Conservation (phyloP, 2,113 vertebrate species). For the Callocephalon fimbriatum region DNA sequence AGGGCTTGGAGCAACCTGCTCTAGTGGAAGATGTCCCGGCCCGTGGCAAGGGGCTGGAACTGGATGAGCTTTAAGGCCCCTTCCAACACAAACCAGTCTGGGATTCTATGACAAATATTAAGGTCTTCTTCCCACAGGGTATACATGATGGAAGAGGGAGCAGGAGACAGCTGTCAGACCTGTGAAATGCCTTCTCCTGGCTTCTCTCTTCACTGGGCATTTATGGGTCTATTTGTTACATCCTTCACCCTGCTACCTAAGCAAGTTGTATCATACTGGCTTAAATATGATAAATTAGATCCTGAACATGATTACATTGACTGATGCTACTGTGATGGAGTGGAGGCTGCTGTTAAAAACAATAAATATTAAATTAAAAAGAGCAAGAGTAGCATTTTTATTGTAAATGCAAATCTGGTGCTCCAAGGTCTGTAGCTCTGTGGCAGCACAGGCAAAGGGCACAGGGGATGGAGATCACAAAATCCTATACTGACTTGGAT, state of each 20-base stretch:
- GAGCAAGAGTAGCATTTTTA: not conserved
- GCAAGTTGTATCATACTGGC: too few species aligned
- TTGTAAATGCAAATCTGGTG: not conserved
- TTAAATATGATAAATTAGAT: not conserved
- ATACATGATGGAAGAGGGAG: too few species aligned
- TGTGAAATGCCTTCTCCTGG: not conserved
- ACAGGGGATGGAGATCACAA: not conserved
- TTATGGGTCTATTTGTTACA: not conserved
- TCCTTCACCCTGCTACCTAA: not conserved
- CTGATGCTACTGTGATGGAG: not conserved
- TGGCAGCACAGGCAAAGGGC: not conserved
- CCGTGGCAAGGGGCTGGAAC: not conserved
- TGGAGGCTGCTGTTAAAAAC: not conserved
- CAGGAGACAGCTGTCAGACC: not conserved
- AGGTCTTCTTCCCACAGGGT: not conserved
- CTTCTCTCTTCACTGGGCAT: not conserved
- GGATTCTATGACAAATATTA: not conserved
- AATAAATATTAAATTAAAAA: not conserved
- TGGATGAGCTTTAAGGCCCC: not conserved
- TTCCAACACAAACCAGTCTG: not conserved
- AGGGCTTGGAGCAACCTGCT: not conserved
- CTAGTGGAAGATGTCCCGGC: not conserved
- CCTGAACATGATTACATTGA: not conserved
- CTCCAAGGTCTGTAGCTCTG: not conserved
- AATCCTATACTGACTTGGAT: not conserved